Percentiles rank a stretch among this genome's conserved stretches.
phyloP scores from a whole-genome alignment of 2,113 vertebrate genomes.

The Cephalophus harveyi region DNA sequence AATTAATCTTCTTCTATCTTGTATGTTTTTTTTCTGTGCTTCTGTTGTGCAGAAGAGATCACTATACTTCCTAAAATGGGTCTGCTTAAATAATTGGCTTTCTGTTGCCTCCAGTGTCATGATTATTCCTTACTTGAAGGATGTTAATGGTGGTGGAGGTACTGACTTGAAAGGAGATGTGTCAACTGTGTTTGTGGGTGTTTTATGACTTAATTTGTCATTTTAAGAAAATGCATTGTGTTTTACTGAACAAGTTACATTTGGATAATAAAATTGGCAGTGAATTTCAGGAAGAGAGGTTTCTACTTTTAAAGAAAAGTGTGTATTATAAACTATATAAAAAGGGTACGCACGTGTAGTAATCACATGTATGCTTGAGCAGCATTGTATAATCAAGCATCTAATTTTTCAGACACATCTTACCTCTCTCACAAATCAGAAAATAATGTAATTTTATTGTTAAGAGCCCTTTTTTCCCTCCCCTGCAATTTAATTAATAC shows the following conservation, averaged over 20 bases:
- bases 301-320: slow-evolving; percentile 21
- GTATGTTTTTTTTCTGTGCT: neutral
- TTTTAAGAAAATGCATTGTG: slow-evolving; percentile 37
- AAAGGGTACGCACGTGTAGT: slow-evolving; percentile 23
- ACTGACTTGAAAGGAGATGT: neutral
- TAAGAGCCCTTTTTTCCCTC: slow-evolving; percentile 61
- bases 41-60: neutral
- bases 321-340: slow-evolving; percentile 2
- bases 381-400: slow-evolving; percentile 47
- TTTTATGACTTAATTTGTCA: slow-evolving; percentile 50
- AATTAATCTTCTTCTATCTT: neutral
- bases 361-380: slow-evolving; percentile 48
- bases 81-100: neutral
- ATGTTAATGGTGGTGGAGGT: neutral
- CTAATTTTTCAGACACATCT: slow-evolving; percentile 61
- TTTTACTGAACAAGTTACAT: slow-evolving; percentile 14
- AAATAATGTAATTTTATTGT: slow-evolving; percentile 62
- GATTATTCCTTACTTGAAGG: neutral
- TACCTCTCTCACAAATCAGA: slow-evolving; percentile 62
- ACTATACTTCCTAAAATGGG: neutral
- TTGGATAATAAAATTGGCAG: slow-evolving; percentile 18
- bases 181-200: slow-evolving; percentile 5
- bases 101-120: neutral
- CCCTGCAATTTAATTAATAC: slow-evolving; percentile 65
- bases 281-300: neutral